Evolutionary conservation across 2,797 vertebrate genomes (phyloP), one percentile per base, ranked within the genome.

Genomic region (Anabacerthia variegaticeps): DNA sequence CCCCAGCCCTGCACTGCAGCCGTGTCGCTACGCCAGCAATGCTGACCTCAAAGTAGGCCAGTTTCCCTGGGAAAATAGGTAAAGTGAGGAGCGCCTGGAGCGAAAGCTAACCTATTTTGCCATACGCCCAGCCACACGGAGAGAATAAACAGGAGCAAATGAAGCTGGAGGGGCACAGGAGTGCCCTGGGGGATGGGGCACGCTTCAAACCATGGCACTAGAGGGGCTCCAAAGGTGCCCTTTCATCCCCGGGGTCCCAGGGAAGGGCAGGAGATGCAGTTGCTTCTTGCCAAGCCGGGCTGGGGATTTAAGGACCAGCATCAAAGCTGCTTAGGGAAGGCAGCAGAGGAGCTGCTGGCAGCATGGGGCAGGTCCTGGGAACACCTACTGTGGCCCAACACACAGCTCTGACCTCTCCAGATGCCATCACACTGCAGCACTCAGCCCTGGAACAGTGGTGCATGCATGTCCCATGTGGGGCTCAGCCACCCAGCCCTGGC

Each of bases 41-140:
- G 52, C 93, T 87, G 72, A 97, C 89, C 97, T 93, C 96, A 96
- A 97, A 98, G 93, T 97, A 98, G 98, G 97, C 66, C 96, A 93
- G n/a, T 86, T 96, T 97, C 96, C 87, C 91, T 81, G 95, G 96
- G 97, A 96, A 96, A 93, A 92, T 46, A 89, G 96, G 95, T 92
- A 63, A 94, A 83, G 83, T 28, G 86, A 37, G 32, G 71, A 93
- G 75, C 0, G 95, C 97, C 97, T 14, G 71, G n/a, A 96, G 97
- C 96, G 5, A 92, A 36, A 66, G 19, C 49, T 96, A 94, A 96
- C 97, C 97, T 94, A 97, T 91, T 97, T 97, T 88, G 65, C 89
- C 89, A 71, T 56, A 84, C 81, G 43, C 94, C 28, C 67, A 87
- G 88, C 36, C 37, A 81, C 1, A 13, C 3, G 5, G 26, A 61